These are phyloP conservation scores for Leptinotarsa juncta DNA, from an alignment of 2,888 invertebrate genomes.

Conservation along the genomic window DNA sequence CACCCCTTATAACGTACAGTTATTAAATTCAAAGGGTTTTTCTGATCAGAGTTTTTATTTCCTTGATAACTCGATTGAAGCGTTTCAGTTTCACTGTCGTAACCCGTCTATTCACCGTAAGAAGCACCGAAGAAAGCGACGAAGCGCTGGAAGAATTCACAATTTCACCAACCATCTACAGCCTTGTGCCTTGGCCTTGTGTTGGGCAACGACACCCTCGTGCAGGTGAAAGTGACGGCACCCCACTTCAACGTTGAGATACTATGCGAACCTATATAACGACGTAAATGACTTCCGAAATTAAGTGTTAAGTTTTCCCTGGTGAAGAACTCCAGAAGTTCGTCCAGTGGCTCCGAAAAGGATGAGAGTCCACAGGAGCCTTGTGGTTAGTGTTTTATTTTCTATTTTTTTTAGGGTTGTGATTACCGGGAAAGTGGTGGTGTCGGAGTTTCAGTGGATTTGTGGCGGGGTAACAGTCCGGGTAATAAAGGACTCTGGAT, in stretches of 20 bases:
- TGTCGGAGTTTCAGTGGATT: conserved; percentile 10
- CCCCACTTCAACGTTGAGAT: conserved; percentile 36
- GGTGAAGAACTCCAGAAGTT: conserved; percentile 54
- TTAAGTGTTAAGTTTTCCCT: conserved; percentile 59
- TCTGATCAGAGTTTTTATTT: too few relatives aligned
- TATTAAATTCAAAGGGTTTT: too few relatives aligned
- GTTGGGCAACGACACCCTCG: conserved; percentile 37
- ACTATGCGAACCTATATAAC: conserved; percentile 59
- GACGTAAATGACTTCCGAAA: conserved; percentile 45
- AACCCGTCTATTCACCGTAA: neutral
- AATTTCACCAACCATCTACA: conserved; percentile 11
- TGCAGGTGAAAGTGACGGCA: conserved; percentile 42
- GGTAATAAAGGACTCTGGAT: neutral
- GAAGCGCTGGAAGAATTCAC: neutral
- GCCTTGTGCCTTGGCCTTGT: conserved; percentile 59
- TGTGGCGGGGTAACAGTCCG: neutral
- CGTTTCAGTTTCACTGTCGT: neutral
- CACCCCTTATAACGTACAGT: too few relatives aligned
- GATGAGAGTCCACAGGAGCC: conserved; percentile 73
- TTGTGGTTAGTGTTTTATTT: conserved; percentile 69
- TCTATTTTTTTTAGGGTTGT: conserved; percentile 44
- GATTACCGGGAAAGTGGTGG: neutral
- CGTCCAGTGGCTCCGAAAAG: conserved; percentile 56
- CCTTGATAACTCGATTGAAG: too few relatives aligned
- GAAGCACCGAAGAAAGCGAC: neutral